phyloP scores from a whole-genome alignment of 2,797 vertebrate genomes.

The Rhynchonycteris naso region DNA sequence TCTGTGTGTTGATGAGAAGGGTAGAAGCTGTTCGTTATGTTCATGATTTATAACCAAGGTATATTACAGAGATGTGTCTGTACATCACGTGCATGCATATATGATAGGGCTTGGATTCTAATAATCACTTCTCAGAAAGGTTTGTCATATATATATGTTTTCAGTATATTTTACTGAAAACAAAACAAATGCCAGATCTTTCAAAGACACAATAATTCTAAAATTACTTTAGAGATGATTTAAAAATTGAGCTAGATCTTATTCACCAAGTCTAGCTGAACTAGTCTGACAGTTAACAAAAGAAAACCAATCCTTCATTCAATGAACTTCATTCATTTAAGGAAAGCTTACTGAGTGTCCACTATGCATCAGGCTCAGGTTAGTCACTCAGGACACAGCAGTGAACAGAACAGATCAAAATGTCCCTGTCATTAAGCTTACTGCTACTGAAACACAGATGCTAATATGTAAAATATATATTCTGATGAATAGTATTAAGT shows the following conservation, averaged over 20 bases:
- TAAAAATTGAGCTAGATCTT: neutral
- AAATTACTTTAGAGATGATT: neutral
- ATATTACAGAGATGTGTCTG: neutral
- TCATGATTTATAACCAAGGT: neutral
- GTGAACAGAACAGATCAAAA: neutral
- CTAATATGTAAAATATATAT: neutral
- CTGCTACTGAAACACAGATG: neutral
- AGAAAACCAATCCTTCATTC: neutral
- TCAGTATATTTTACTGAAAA: neutral
- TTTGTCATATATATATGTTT: neutral
- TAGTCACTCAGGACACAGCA: neutral
- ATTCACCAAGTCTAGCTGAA: neutral
- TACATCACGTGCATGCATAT: neutral
- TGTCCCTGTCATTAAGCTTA: neutral
- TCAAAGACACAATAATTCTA: slow-evolving; percentile 27
- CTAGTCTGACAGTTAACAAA: neutral
- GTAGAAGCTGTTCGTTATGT: neutral
- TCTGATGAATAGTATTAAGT: slow-evolving; percentile 8
- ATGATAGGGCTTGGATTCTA: neutral
- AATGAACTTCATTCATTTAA: neutral
- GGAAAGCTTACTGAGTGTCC: neutral
- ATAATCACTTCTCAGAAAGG: neutral
- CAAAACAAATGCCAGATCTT: neutral
- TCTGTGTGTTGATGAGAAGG: neutral
- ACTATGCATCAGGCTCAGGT: neutral